These are phyloP conservation scores for Sakesphorus luctuosus DNA, from an alignment of 2,113 vertebrate genomes.

Conservation along the genomic window DNA sequence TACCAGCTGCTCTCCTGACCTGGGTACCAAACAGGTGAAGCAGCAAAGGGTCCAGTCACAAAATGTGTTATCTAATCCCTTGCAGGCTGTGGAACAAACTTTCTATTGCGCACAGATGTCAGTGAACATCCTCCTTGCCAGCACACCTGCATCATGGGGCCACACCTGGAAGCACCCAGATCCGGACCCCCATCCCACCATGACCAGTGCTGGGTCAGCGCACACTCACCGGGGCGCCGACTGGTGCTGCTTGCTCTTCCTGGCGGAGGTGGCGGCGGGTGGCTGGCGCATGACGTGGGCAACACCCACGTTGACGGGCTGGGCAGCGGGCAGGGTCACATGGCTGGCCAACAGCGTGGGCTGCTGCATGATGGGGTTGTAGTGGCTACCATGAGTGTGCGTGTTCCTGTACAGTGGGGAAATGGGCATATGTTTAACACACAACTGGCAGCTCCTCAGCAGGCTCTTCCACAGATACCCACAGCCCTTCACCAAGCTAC, in stretches of 20 bases:
- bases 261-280: slow-evolving; percentile 80
- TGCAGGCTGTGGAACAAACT: accelerated
- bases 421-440: neutral
- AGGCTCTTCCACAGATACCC: neutral
- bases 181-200: accelerated
- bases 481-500: accelerated
- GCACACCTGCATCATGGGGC: accelerated
- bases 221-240: slow-evolving; percentile 85
- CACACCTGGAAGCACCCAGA: accelerated
- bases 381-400: slow-evolving; percentile 93
- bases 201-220: accelerated
- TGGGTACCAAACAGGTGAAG: accelerated
- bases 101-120: accelerated
- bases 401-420: slow-evolving; percentile 78
- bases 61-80: accelerated
- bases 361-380: slow-evolving; percentile 99
- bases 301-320: slow-evolving; percentile 95
- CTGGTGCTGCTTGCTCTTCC: slow-evolving; percentile 96
- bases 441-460: accelerated
- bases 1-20: neutral
- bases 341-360: slow-evolving; percentile 91
- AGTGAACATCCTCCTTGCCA: accelerated
- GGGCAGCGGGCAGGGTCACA: slow-evolving; percentile 90
- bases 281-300: slow-evolving; percentile 98
- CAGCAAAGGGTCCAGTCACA: neutral